Conservation (phyloP, 2,113 vertebrate species). For the Platichthys flesus region DNA sequence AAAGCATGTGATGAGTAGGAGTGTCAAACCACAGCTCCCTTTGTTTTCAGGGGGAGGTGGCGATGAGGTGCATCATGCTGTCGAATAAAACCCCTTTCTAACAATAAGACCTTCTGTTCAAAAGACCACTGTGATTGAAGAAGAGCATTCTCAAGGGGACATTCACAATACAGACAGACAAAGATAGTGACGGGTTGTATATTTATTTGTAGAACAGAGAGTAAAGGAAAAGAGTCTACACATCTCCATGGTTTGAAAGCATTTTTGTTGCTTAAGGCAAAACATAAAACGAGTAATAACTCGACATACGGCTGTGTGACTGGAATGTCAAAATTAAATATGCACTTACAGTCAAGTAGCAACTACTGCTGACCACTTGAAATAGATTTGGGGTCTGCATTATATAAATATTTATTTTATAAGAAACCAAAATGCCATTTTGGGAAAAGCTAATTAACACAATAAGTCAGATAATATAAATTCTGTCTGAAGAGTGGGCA, state of each 20-base stretch:
- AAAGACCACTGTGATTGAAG: slow-evolving; percentile 8
- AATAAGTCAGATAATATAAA: not conserved
- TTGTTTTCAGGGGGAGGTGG: slow-evolving; percentile 56
- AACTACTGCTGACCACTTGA: not conserved
- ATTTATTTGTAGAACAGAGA: slow-evolving; percentile 8
- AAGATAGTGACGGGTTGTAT: not conserved
- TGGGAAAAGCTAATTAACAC: not conserved
- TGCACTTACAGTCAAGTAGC: not conserved
- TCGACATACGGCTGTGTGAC: not conserved
- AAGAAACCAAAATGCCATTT: not conserved
- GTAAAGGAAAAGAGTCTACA: not conserved
- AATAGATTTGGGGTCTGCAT: not conserved
- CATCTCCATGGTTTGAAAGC: not conserved
- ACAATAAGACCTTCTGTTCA: slow-evolving; percentile 41
- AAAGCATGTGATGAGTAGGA: slow-evolving; percentile 46
- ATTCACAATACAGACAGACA: not conserved
- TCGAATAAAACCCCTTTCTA: slow-evolving; percentile 30
- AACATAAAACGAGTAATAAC: not conserved
- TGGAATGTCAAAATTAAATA: slow-evolving; percentile 16
- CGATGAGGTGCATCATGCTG: slow-evolving; percentile 37
- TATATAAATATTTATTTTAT: not conserved
- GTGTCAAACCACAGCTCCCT: slow-evolving; percentile 37
- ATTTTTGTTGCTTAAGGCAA: not conserved
- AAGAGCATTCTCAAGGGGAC: slow-evolving; percentile 25
- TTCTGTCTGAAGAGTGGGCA: not conserved